These are phyloP conservation scores for Egretta garzetta DNA, from an alignment of 2,113 vertebrate species.

Conservation along the genomic window DNA sequence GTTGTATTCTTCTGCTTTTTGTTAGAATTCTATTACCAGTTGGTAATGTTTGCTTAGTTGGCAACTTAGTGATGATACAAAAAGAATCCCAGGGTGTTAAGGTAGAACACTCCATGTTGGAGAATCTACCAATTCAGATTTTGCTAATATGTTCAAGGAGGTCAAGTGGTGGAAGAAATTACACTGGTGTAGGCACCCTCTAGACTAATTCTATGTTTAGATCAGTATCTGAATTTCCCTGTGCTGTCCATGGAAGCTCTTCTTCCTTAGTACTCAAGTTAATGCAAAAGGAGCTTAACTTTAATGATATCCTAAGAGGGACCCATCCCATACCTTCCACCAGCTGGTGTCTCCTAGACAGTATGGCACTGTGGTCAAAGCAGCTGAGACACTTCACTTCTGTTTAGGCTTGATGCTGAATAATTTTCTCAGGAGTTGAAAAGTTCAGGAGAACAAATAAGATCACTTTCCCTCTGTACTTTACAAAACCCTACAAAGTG, in stretches of 20 bases:
- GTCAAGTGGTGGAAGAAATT: background rate
- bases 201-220: background rate
- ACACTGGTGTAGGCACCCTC: background rate
- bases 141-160: background rate
- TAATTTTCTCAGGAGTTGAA: background rate
- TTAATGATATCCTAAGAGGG: background rate
- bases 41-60: background rate
- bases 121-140: background rate
- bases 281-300: background rate
- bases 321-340: background rate
- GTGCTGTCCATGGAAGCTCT: background rate
- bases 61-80: background rate
- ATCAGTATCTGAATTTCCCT: background rate
- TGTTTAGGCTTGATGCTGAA: background rate
- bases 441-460: conserved; percentile 33
- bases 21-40: background rate
- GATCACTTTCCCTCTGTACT: background rate
- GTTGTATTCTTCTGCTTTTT: background rate
- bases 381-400: background rate
- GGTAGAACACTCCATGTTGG: background rate
- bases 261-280: background rate
- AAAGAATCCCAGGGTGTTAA: background rate
- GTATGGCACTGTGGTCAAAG: background rate
- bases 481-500: background rate
- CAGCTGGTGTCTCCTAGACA: background rate